A percentile compares a stretch with the other conserved stretches of the same genome.
Evolutionary conservation across 2,888 invertebrate genomes (phyloP).

Genomic region (Oxycera nigricornis): DNA sequence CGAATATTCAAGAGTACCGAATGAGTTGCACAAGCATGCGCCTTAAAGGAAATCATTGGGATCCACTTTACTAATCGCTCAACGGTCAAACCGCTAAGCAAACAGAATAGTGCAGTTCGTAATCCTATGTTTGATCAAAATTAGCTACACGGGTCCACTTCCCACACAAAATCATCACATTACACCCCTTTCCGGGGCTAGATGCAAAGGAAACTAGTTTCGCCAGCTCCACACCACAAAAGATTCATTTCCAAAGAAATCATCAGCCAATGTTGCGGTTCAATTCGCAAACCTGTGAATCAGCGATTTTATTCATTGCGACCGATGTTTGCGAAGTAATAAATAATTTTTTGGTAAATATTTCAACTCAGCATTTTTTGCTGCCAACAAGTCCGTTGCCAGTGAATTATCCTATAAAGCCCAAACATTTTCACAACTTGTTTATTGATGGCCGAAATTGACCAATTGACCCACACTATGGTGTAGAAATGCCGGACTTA

Average conservation of each 20-base stretch:
- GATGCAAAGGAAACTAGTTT: neutral
- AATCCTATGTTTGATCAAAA: neutral
- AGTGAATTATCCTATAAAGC: neutral
- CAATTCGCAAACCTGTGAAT: slow-evolving; percentile 1
- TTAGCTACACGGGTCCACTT: neutral
- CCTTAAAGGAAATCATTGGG: no score
- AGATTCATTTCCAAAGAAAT: neutral
- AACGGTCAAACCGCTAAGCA: no score
- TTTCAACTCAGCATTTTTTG: neutral
- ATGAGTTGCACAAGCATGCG: no score
- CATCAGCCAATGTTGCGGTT: no score
- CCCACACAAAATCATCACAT: neutral
- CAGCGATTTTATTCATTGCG: neutral
- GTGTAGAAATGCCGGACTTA: no score
- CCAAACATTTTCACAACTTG: neutral
- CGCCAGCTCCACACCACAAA: neutral
- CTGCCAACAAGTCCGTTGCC: neutral
- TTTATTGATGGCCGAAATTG: neutral
- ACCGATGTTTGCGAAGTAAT: neutral
- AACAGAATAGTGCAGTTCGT: no score
- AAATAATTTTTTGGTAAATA: neutral
- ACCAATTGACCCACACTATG: neutral
- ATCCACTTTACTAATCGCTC: no score
- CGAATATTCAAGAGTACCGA: no score
- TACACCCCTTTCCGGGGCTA: neutral